These are phyloP conservation scores for Diarsia dahlii DNA, from an alignment of 2,888 invertebrate genomes.

Conservation along the genomic window DNA sequence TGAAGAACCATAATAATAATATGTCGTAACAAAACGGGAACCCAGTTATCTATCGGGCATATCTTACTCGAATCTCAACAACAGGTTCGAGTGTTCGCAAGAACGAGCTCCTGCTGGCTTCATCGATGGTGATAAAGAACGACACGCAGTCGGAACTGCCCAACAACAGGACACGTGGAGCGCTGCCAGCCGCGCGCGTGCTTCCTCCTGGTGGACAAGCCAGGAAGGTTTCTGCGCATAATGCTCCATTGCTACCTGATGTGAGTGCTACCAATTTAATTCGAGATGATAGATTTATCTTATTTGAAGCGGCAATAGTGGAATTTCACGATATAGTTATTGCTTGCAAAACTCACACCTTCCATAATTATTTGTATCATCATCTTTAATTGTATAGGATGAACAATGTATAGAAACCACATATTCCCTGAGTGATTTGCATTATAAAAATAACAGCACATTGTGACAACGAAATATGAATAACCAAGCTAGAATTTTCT, in stretches of 20 bases:
- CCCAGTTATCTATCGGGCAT: not conserved
- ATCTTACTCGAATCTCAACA: not conserved
- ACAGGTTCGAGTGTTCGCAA: constrained; percentile 88
- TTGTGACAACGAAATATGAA: not conserved
- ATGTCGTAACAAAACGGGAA: not conserved
- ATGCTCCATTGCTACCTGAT: constrained; percentile 83
- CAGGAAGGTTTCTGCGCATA: constrained; percentile 85
- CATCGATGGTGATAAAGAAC: constrained; percentile 93
- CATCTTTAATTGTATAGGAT: not conserved
- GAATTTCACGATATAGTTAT: not conserved
- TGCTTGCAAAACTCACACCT: not conserved
- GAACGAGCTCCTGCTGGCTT: constrained; percentile 91
- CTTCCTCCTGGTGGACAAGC: constrained; percentile 75
- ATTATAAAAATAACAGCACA: not conserved
- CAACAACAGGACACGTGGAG: constrained; percentile 88
- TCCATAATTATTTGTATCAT: not conserved
- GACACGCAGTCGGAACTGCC: constrained; percentile 94
- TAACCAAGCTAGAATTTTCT: not conserved
- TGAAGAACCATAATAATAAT: not conserved
- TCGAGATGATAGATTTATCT: not conserved
- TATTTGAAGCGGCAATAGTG: not conserved
- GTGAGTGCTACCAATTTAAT: constrained; percentile 72
- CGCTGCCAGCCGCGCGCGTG: constrained; percentile 81
- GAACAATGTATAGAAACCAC: not conserved
- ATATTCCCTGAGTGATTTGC: not conserved